Evolutionary conservation across 2,113 vertebrate genomes (phyloP), one percentile per base, ranked within the genome.

Genomic region (Ellobius talpinus): DNA sequence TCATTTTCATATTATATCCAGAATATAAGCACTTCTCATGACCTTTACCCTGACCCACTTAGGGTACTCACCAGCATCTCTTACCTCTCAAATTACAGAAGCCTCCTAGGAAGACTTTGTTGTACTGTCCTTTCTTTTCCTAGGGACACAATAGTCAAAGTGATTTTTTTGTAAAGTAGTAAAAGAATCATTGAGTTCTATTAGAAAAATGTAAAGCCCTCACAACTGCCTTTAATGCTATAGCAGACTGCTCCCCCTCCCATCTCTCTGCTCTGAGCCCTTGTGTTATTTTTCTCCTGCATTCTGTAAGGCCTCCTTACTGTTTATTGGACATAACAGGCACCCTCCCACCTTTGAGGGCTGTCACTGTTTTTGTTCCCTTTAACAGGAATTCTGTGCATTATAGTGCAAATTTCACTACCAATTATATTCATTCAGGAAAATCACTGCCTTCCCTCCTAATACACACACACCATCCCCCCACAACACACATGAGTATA

Each of bases 1-100:
- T 26, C 72, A 65, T 50, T 19, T 90, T 95, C 1, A 93, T 7
- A 76, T 94, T 94, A 55, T 72, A 65, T 42, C 36, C 5, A 55
- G 29, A 95, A 88, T 72, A 36, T 85, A 19, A 77, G 23, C 29
- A n/a, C 11, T 88, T 91, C 50, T 90, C 21, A 39, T 11, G 1
- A 26, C 19, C 12, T 73, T 17, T 87, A 19, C n/a, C n/a, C 19
- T 10, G 82, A 3, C 36, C 3, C 9, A 87, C 4, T 26, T 84
- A 63, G 36, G 63, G 21, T 6, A 50, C 50, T 11, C 63, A 63
- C 21, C 39, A 33, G 72, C 12, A 39, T 61, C 29, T 89, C 52
- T 77, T n/a, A 45, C 7, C 55, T 90, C 13, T n/a, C 26, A 87
- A 50, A 58, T 77, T 19, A 50, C 39, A 85, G 29, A 39, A 68